These are phyloP conservation scores for Cyphomyrus discorhynchus DNA, from an alignment of 2,113 vertebrate genomes.

Conservation along the genomic window DNA sequence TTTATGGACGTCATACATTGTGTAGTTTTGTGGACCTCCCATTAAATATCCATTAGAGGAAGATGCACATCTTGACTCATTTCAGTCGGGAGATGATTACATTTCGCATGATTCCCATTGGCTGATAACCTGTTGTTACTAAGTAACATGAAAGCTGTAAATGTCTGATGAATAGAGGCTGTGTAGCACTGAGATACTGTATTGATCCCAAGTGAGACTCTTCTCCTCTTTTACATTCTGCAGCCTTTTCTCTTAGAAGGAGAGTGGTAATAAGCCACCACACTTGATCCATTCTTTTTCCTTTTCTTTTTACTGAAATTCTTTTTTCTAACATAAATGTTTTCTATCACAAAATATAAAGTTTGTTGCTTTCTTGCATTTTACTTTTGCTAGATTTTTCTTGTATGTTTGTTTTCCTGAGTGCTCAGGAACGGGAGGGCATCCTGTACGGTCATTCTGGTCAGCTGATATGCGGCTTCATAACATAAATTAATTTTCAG, in stretches of 20 bases:
- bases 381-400: background rate
- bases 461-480: background rate
- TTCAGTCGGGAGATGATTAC: background rate
- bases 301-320: background rate
- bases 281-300: background rate
- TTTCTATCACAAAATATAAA: background rate
- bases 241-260: background rate
- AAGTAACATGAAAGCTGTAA: slow-evolving; percentile 5
- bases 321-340: background rate
- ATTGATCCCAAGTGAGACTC: background rate
- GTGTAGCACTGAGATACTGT: background rate
- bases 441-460: background rate
- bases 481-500: background rate
- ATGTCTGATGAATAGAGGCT: background rate
- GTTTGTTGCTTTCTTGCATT: background rate
- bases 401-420: background rate
- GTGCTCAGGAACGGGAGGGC: background rate
- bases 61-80: background rate
- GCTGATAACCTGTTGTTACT: background rate
- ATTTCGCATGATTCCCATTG: background rate
- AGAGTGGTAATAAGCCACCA: background rate
- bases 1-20: background rate
- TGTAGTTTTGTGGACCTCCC: background rate
- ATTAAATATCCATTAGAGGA: slow-evolving; percentile 7
- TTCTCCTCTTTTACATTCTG: background rate